These are phyloP conservation scores for Fragum fragum DNA, from an alignment of 2,888 invertebrate species.

Conservation along the genomic window DNA sequence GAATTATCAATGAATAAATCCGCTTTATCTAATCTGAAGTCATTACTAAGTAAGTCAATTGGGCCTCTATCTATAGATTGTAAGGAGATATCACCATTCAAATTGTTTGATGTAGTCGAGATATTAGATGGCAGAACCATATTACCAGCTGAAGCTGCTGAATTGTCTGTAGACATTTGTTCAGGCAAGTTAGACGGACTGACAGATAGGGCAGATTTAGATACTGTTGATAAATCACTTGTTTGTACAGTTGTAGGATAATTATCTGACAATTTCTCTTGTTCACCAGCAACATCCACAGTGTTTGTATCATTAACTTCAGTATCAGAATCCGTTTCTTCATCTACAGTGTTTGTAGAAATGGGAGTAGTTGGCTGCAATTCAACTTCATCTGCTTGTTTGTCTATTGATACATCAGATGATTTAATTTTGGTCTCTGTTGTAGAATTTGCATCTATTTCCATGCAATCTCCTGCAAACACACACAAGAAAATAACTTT, in stretches of 20 bases:
- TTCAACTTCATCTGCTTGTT: conserved; percentile 9
- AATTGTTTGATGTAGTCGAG: conserved; percentile 18
- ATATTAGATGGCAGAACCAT: conserved; percentile 14
- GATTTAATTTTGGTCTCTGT: background rate
- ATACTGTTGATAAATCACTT: background rate
- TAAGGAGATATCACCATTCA: conserved; percentile 54
- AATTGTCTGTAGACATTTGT: background rate
- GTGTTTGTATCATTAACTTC: background rate
- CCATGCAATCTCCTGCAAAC: background rate
- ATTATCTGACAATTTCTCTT: background rate
- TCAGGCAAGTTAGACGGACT: background rate
- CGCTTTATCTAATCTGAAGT: conserved; percentile 66
- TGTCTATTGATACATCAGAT: background rate
- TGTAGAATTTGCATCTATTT: background rate
- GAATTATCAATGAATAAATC: conserved; percentile 72
- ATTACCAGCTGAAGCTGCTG: background rate
- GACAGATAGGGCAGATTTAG: background rate
- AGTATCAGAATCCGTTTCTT: background rate
- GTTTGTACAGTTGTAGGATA: background rate
- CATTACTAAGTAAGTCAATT: conserved; percentile 70
- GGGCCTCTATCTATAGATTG: conserved; percentile 65
- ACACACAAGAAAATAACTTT: too few relatives aligned
- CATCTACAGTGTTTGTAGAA: background rate
- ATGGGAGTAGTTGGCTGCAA: background rate
- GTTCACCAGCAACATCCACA: background rate